Percentiles rank a stretch among this genome's conserved stretches.
Evolutionary conservation across 2,797 vertebrate species (phyloP).

Genomic region (Silurus lanzhouensis): DNA sequence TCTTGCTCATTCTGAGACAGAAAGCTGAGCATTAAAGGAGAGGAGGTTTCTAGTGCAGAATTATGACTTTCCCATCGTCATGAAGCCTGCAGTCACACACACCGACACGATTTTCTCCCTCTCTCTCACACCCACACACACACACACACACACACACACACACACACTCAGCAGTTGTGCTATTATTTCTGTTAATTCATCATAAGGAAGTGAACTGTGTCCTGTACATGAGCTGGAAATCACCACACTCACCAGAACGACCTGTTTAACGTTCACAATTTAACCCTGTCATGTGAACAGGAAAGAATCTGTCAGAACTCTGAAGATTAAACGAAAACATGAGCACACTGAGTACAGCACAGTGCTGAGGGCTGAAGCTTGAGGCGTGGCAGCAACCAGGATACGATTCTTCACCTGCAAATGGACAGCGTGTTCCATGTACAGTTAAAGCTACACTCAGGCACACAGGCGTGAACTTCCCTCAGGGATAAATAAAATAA

Average conservation of each 20-base stretch:
- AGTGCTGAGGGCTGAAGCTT: no score
- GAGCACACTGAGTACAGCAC: not conserved
- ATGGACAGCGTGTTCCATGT: no score
- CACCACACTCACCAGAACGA: constrained; percentile 15
- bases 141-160: not conserved
- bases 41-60: not conserved
- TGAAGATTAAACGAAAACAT: not conserved
- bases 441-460: no score
- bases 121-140: no score
- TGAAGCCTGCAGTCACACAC: not conserved
- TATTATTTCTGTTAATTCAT: constrained; percentile 6
- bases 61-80: not conserved
- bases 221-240: constrained; percentile 3
- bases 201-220: constrained; percentile 18
- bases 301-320: not conserved
- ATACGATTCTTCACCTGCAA: no score
- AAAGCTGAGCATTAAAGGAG: not conserved
- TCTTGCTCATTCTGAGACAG: not conserved
- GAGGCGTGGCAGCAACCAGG: no score
- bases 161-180: not conserved
- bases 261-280: not conserved
- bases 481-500: no score
- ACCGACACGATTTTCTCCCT: no score
- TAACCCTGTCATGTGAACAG: not conserved
- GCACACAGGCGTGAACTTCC: no score